Evolutionary conservation across 2,113 vertebrate genomes (phyloP), one percentile per base, ranked within the genome.

Genomic region (Craseonycteris thonglongyai): DNA sequence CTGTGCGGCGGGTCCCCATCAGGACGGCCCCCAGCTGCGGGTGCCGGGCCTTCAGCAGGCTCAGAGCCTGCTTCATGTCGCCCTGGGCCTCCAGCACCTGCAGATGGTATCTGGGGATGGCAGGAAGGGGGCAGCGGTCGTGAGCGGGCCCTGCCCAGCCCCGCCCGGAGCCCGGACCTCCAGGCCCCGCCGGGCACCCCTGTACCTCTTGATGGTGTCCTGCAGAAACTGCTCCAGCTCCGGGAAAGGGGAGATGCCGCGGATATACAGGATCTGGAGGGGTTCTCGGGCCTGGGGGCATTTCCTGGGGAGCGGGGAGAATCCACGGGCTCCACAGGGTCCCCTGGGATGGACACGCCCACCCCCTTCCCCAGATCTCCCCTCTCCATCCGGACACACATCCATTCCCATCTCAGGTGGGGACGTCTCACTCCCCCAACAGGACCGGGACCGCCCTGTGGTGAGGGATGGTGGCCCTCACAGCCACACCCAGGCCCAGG

Each of bases 171-270:
- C 56, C 84, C 85, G 35, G 14, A 47, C 2, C 18, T 16, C 78
- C 72, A 0, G 54, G 19, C 40, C 30, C 54, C 61, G 47, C 47
- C 47, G 47, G 47, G 7, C 47, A 7, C 40, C 30, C 49, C 58
- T 63, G 0, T 91, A 99, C 99, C 99, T 99, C 97, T 98, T 99
- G 63, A 98, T 98, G 0, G 99, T 99, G 16, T 99, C 99, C 96
- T 99, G 98, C n/a, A 99, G 99, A 96, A 99, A 99, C 94, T 99
- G 98, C 95, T 99, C 99, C 99, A 99, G 99, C 96, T 99, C 99
- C 0, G 99, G 98, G 96, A 99, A 99, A 0, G 99, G 98, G 3
- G 99, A 99, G 45, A 99, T 94, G 0, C 96, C 98, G 7, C 99
- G 99, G 88, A 99, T 99, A 86, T 99, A 99, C 35, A 99, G 98